Evolutionary conservation across 2,797 vertebrate species (phyloP).

Genomic region (Sebastes oblongus): DNA sequence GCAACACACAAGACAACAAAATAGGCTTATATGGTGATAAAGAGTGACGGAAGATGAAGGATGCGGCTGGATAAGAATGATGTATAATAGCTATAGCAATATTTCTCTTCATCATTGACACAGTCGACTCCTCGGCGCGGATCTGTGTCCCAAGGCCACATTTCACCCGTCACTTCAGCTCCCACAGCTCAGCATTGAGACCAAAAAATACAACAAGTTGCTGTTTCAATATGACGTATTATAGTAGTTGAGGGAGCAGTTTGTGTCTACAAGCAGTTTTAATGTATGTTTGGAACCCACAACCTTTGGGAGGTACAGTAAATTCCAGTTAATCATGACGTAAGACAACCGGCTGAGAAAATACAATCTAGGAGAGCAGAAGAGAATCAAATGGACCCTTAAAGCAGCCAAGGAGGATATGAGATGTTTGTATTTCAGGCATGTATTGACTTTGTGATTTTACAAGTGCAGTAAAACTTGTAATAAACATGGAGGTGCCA

Average conservation of each 20-base stretch:
- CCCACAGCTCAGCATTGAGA: neutral
- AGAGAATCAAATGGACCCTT: neutral
- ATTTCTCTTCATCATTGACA: slow-evolving; percentile 23
- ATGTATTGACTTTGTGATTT: neutral
- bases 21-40: neutral
- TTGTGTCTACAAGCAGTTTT: slow-evolving; percentile 4
- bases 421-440: neutral
- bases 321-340: neutral
- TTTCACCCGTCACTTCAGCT: slow-evolving; percentile 2
- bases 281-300: neutral
- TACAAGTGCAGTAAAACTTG: neutral
- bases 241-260: neutral
- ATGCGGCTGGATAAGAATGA: slow-evolving; percentile 6
- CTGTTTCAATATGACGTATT: slow-evolving; percentile 7
- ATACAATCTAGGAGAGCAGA: neutral
- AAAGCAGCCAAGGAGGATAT: neutral
- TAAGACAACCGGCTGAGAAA: neutral
- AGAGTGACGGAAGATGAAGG: neutral
- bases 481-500: neutral
- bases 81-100: neutral
- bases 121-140: neutral
- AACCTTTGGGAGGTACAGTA: neutral
- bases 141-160: slow-evolving; percentile 5
- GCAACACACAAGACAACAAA: neutral
- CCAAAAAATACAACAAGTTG: slow-evolving; percentile 1